Evolutionary conservation across 1,140 invertebrate species (phyloP).

Genomic region (Dolichoris vasculosae): DNA sequence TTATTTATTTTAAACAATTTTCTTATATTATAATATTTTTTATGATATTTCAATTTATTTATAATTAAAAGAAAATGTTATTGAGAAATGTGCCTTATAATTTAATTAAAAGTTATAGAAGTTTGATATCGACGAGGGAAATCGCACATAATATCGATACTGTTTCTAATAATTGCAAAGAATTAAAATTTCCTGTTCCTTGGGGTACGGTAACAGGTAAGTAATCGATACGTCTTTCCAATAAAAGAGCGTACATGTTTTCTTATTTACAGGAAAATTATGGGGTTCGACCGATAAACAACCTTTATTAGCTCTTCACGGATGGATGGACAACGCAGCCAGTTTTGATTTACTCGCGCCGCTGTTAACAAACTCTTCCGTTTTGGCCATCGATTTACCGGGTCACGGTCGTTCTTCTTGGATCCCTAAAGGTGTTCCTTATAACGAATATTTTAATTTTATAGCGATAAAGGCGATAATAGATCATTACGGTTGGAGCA

Average conservation of each 20-base stretch:
- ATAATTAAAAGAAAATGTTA: background rate
- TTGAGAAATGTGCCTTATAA: background rate
- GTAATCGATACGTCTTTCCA: background rate
- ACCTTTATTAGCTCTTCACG: conserved; percentile 83
- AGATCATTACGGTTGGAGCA: conserved; percentile 81
- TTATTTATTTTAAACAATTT: too few species aligned
- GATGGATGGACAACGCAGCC: conserved; percentile 85
- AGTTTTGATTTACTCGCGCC: conserved; percentile 83
- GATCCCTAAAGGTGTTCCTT: conserved; percentile 78
- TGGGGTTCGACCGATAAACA: conserved; percentile 78
- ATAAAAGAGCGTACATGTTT: background rate
- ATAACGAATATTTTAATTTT: conserved; percentile 77
- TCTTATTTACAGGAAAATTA: conserved; percentile 74
- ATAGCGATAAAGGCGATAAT: conserved; percentile 76
- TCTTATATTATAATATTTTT: too few species aligned
- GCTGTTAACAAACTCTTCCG: conserved; percentile 76
- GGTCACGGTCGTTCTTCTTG: conserved; percentile 84
- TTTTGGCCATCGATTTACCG: conserved; percentile 82
- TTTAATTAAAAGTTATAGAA: background rate
- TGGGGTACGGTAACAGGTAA: conserved; percentile 80
- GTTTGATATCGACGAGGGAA: background rate
- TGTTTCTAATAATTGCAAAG: conserved; percentile 55
- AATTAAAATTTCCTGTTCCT: conserved; percentile 79
- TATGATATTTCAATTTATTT: background rate
- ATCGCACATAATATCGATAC: conserved; percentile 9